Conservation (phyloP, 2,113 vertebrate species). For the Dinomys branickii region DNA sequence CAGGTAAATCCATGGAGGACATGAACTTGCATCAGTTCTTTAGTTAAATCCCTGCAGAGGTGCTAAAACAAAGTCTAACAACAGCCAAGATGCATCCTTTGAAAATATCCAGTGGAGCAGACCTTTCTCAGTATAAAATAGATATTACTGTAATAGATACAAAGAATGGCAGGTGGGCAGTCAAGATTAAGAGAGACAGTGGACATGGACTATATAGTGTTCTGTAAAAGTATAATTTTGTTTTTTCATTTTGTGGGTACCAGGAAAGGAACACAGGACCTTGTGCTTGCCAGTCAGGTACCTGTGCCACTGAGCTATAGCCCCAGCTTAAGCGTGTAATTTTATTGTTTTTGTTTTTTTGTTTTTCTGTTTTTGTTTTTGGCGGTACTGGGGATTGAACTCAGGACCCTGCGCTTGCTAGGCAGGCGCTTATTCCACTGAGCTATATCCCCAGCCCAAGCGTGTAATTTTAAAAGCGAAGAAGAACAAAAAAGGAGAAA, state of each 20-base stretch:
- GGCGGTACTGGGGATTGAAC: no score
- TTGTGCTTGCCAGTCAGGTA: no score
- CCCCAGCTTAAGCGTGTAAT: constrained; percentile 88
- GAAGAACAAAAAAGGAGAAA: constrained; percentile 75
- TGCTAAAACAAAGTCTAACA: constrained; percentile 82
- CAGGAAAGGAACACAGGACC: no score
- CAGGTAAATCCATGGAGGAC: constrained; percentile 81
- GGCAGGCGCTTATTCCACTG: no score
- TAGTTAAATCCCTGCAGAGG: constrained; percentile 89
- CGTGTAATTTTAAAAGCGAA: constrained; percentile 89
- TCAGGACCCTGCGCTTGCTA: no score
- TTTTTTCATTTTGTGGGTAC: no score
- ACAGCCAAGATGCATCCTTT: constrained; percentile 84
- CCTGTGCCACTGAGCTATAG: no score
- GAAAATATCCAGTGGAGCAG: constrained; percentile 91
- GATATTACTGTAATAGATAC: constrained; percentile 84
- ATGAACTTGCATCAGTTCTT: constrained; percentile 89
- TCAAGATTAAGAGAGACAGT: constrained; percentile 82
- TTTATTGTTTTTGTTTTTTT: no score
- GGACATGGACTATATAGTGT: constrained; percentile 93
- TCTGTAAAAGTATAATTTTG: constrained; percentile 91
- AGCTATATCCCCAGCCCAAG: constrained; percentile 75
- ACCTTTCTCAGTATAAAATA: constrained; percentile 90
- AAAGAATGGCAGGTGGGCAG: constrained; percentile 84
- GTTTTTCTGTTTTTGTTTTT: no score